Percentiles rank a stretch among this genome's conserved stretches.
These are phyloP conservation scores for Mimachlamys varia DNA, from an alignment of 2,888 invertebrate genomes.

Conservation along the genomic window DNA sequence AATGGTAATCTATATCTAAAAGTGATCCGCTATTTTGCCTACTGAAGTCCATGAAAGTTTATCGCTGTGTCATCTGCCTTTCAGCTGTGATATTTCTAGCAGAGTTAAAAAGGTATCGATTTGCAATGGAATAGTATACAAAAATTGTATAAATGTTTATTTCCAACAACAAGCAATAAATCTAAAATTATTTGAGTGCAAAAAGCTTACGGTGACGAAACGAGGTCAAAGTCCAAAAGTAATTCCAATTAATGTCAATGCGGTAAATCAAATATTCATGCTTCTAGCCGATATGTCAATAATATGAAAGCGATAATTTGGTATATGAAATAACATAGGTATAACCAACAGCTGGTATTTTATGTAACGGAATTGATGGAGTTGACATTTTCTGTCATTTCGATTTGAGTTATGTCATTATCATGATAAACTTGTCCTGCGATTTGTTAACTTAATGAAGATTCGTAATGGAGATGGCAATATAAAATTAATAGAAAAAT, in stretches of 20 bases:
- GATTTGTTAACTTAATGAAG: slow-evolving; percentile 4
- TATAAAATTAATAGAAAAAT: background rate
- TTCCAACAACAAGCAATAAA: background rate
- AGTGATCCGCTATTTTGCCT: slow-evolving; percentile 13
- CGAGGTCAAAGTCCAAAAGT: background rate
- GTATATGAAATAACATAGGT: background rate
- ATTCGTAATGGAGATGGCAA: background rate
- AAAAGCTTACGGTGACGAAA: background rate
- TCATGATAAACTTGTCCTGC: background rate
- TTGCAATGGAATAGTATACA: background rate
- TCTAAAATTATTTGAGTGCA: background rate
- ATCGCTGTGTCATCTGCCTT: background rate
- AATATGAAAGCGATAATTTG: background rate
- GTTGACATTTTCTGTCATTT: background rate
- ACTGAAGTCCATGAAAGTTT: background rate
- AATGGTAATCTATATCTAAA: slow-evolving; percentile 38
- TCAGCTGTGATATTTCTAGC: slow-evolving; percentile 6
- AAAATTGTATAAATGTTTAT: background rate
- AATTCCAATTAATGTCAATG: background rate
- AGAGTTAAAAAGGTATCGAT: background rate
- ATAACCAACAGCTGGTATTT: background rate
- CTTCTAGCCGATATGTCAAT: background rate
- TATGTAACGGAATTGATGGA: background rate
- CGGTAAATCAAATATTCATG: background rate
- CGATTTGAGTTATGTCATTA: background rate